phyloP scores from a whole-genome alignment of 2,797 vertebrate genomes.

The Chrysocyon brachyurus region DNA sequence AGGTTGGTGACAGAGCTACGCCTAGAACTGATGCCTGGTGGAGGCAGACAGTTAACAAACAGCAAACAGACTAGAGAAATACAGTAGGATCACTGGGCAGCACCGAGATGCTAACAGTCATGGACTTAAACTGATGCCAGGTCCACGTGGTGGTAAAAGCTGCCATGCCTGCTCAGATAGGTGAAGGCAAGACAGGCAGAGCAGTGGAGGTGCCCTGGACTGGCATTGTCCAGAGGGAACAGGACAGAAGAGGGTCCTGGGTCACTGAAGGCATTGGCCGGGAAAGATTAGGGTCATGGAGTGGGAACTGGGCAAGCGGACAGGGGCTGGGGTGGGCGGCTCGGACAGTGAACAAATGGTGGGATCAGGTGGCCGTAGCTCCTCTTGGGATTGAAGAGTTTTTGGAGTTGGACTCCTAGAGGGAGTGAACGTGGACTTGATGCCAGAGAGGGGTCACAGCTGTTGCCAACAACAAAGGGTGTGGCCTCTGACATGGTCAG shows the following conservation, averaged over 20 bases:
- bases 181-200: not conserved
- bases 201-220: no score
- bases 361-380: fast-evolving
- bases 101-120: fast-evolving
- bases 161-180: fast-evolving
- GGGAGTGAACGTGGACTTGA: not conserved
- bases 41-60: not conserved
- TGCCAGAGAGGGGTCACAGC: not conserved
- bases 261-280: not conserved
- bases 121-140: not conserved
- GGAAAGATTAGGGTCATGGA: not conserved
- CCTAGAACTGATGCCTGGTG: not conserved
- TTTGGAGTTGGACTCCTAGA: not conserved
- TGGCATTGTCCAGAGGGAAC: not conserved
- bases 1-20: not conserved
- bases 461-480: not conserved
- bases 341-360: not conserved
- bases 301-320: not conserved
- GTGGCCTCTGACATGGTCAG: not conserved
- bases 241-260: not conserved
- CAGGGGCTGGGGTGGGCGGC: fast-evolving
- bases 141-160: fast-evolving
- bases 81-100: not conserved
- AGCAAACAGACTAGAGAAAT: not conserved
- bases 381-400: not conserved